phyloP scores from a whole-genome alignment of 2,113 vertebrate genomes.

The Parus major region DNA sequence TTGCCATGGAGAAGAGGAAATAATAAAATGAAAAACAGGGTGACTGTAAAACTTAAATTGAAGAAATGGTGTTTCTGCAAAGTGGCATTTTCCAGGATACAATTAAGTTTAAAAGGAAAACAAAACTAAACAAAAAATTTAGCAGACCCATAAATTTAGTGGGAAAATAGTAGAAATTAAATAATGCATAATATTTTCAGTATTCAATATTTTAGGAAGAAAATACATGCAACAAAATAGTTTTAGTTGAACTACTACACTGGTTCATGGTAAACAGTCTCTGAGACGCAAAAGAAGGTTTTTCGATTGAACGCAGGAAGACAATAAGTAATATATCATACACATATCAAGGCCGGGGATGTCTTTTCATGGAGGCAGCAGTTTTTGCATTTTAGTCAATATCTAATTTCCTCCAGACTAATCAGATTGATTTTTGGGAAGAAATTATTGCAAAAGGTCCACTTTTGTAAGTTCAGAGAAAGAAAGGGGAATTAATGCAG shows the following conservation, averaged over 20 bases:
- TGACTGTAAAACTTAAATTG: background rate
- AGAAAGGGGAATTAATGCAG: background rate
- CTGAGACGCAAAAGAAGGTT: background rate
- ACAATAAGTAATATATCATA: background rate
- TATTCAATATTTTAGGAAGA: background rate
- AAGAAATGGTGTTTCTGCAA: background rate
- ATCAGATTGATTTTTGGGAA: background rate
- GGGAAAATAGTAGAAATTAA: background rate
- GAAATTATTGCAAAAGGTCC: background rate
- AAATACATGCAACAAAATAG: background rate
- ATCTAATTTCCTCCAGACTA: conserved; percentile 25
- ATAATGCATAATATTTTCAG: background rate
- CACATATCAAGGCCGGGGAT: background rate
- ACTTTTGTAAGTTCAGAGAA: background rate
- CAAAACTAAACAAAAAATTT: background rate
- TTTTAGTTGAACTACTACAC: background rate
- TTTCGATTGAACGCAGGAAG: background rate
- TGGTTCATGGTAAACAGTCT: background rate
- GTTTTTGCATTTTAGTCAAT: conserved; percentile 13
- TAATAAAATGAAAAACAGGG: rapidly evolving
- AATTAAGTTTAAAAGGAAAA: background rate
- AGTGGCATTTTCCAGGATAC: background rate
- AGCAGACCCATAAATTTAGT: background rate
- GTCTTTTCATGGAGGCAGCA: background rate
- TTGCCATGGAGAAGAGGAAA: background rate